Conservation (phyloP, 2,113 vertebrate species). For the Todiramphus chloris region DNA sequence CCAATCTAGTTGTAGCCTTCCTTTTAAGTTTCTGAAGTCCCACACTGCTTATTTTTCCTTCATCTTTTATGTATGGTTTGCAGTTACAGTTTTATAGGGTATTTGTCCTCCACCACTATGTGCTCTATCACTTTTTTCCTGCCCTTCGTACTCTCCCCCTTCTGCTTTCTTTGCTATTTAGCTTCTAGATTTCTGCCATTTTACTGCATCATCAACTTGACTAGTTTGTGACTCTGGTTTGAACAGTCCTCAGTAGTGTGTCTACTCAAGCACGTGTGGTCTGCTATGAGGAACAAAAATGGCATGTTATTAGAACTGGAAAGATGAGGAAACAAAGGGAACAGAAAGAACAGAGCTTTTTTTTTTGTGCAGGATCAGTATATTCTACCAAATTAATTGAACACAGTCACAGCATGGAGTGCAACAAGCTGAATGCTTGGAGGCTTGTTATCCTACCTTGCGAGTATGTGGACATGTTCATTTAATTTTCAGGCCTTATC, state of each 20-base stretch:
- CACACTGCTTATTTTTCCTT: background rate
- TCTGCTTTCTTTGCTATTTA: background rate
- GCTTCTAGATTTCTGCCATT: background rate
- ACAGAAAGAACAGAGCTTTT: background rate
- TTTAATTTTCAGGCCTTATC: background rate
- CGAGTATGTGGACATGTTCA: background rate
- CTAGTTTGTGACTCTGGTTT: background rate
- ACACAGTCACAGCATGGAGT: background rate
- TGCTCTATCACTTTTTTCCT: background rate
- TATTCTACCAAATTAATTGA: background rate
- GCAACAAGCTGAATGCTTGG: background rate
- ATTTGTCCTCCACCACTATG: background rate
- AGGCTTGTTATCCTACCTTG: background rate
- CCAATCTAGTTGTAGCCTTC: background rate
- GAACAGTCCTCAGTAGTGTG: background rate
- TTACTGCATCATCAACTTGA: background rate
- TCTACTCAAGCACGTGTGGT: no score
- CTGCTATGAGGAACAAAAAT: background rate
- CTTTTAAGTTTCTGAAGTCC: background rate
- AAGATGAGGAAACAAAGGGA: background rate
- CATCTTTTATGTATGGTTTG: background rate
- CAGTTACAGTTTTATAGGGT: background rate
- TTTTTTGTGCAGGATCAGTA: background rate
- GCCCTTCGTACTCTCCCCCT: background rate
- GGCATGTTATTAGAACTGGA: background rate